Base-by-base conservation (phyloP, 2,797 vertebrate species). In the Gymnoscopelus braueri region DNA sequence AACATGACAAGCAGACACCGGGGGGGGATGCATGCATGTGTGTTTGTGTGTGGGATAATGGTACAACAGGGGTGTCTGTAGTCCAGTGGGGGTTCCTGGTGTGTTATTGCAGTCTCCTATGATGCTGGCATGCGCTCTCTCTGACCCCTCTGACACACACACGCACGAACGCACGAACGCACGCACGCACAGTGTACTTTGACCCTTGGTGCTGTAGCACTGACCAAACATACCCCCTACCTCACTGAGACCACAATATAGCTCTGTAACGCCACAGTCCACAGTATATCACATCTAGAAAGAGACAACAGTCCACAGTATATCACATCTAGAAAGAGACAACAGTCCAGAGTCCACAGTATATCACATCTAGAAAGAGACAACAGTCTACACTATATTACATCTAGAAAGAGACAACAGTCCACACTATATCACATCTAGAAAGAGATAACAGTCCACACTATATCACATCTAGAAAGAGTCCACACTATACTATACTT, bases 81-180 rank as follows among this genome's bases (percentile, higher is more conserved):
- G 88, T 85, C 81, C 71, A 59, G 85, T 87, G 89, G 91, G 39
- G 85, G 82, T 49, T 83, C 80, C 91, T 92, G 86, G 80, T 83
- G 90, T 92, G 92, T 94, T 93, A 84, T 94, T 94, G 85, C 76
- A 92, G 90, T 84, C n/a, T 75, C 83, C 87, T 92, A 88, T 67
- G 69, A 85, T 75, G 89, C 75, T 15, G 90, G 75, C 72, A 75
- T 87, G 85, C 77, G 84, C 81, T 92, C 84, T 87, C 83, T 78
- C 79, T 84, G 82, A 88, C 86, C 78, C 77, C 69, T 72, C 74
- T 11, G 59, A 13, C 4, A 53, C 55, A 69, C 57, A 52, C 60
- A 57, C 19, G 44, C 72, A 44, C 35, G 56, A 23, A 59, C 48
- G 55, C 77, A 69, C 67, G 67, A 60, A 69, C 67, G 54, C 29